Conservation (phyloP, 2,113 vertebrate genomes). For the Pardalotus punctatus region DNA sequence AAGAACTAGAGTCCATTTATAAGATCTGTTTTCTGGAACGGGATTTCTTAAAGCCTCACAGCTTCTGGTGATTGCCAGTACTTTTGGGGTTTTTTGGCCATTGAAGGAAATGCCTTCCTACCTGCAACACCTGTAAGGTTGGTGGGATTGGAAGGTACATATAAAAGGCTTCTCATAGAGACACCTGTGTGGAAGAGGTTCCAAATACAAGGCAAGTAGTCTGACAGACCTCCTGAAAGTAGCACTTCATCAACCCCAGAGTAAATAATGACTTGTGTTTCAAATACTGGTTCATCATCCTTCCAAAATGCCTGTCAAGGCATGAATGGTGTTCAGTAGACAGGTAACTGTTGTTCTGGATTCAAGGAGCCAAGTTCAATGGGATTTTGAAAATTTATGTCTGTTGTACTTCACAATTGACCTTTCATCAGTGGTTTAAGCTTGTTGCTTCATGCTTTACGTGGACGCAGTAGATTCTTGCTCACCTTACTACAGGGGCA, state of each 20-base stretch:
- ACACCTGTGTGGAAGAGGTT: background rate
- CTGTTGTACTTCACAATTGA: rapidly evolving
- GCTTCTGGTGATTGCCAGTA: background rate
- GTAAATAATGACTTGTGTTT: background rate
- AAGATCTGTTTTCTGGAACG: background rate
- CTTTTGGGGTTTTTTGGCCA: background rate
- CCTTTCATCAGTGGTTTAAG: background rate
- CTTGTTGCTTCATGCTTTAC: background rate
- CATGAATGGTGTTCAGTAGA: background rate
- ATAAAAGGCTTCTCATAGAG: background rate
- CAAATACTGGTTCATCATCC: background rate
- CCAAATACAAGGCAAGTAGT: background rate
- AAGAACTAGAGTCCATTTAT: background rate
- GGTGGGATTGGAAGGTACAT: background rate
- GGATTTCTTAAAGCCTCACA: background rate
- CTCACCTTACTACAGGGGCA: background rate
- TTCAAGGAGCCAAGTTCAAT: background rate
- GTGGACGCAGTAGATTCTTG: background rate
- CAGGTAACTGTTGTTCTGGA: background rate
- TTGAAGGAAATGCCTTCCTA: background rate
- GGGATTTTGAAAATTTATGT: background rate
- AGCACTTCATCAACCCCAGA: background rate
- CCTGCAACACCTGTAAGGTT: background rate
- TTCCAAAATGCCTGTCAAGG: background rate
- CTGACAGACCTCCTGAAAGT: background rate